Evolutionary conservation across 2,888 invertebrate species (phyloP).

Genomic region (Dryobotodes eremita): DNA sequence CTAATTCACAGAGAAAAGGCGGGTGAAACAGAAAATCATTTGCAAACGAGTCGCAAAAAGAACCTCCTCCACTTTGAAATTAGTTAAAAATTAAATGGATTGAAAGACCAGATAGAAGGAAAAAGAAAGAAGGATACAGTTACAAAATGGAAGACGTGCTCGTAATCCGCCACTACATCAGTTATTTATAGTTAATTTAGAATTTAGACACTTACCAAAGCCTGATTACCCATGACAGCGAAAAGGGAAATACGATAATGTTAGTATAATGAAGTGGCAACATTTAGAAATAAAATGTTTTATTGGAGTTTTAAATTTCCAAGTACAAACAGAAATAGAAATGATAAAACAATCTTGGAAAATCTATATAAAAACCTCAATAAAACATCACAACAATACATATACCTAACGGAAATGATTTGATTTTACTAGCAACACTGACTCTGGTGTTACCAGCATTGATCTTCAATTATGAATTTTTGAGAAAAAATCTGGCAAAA

Average conservation of each 20-base stretch:
- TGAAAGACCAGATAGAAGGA: not conserved
- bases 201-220: conserved; percentile 87
- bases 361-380: conserved; percentile 35
- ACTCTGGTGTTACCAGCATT: conserved; percentile 34
- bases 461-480: conserved; percentile 2
- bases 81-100: not conserved
- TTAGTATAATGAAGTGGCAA: conserved; percentile 66
- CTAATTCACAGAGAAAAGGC: not conserved
- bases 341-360: not conserved
- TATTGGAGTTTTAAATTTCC: conserved; percentile 33
- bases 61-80: not conserved
- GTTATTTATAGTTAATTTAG: conserved; percentile 67
- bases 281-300: conserved; percentile 39
- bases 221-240: conserved; percentile 84
- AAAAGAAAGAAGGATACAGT: not conserved
- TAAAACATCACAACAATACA: conserved; percentile 44
- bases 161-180: conserved; percentile 54
- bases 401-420: conserved; percentile 18
- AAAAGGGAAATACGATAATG: conserved; percentile 73
- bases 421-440: conserved; percentile 44
- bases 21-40: not conserved
- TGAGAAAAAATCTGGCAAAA: not conserved
- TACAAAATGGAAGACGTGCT: not conserved
- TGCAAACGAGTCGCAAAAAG: not conserved
- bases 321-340: not conserved